These are phyloP conservation scores for Oithona nana DNA, from an alignment of 2,888 invertebrate species.

Conservation along the genomic window DNA sequence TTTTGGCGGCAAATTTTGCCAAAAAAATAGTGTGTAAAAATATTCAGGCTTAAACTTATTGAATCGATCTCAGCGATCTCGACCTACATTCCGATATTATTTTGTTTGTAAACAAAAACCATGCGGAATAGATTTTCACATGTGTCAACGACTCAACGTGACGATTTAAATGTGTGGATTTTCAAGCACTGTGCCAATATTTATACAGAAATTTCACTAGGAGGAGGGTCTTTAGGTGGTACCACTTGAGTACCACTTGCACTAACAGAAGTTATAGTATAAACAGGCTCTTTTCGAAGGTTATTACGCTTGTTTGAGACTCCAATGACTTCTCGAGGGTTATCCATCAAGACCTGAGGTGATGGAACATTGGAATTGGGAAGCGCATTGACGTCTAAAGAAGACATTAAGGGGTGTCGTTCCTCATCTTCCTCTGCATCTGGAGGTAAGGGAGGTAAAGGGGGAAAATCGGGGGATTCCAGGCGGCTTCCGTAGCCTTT, in stretches of 20 bases:
- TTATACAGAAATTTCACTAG: background rate
- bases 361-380: background rate
- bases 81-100: too few species aligned
- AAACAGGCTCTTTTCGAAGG: background rate
- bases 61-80: too few species aligned
- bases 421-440: background rate
- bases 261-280: background rate
- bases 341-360: background rate
- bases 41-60: too few species aligned
- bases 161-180: too few species aligned
- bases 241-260: background rate
- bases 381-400: background rate
- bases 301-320: background rate
- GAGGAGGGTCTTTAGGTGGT: background rate
- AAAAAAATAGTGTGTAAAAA: too few species aligned
- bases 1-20: too few species aligned
- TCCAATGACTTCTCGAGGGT: background rate
- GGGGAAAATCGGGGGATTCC: conserved; percentile 17
- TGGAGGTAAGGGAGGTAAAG: conserved; percentile 18
- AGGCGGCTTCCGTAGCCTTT: conserved; percentile 9
- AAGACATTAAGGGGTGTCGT: background rate
- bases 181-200: background rate
- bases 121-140: too few species aligned
- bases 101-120: too few species aligned
- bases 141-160: too few species aligned